Conservation (phyloP, 1,140 invertebrate genomes). For the Brachionus calyciflorus region DNA sequence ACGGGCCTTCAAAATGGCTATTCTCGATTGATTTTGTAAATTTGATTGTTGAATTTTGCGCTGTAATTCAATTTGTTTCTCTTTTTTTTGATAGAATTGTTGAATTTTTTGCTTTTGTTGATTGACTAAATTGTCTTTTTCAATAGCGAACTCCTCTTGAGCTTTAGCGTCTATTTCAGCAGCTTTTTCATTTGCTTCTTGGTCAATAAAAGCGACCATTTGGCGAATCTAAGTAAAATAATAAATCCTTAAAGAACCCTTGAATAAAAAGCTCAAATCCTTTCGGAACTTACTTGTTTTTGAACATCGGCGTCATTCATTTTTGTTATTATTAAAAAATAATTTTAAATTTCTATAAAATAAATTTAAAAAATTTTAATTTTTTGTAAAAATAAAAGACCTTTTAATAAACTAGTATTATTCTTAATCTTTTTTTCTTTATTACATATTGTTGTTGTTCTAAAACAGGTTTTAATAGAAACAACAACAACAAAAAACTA, state of each 20-base stretch:
- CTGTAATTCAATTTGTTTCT: slow-evolving; percentile 47
- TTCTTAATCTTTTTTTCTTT: too few relatives aligned
- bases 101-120: slow-evolving; percentile 41
- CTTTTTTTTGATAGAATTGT: slow-evolving; percentile 44
- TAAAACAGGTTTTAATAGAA: background rate
- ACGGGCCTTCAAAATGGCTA: slow-evolving; percentile 42
- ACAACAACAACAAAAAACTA: background rate
- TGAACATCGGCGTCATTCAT: slow-evolving; percentile 45
- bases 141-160: slow-evolving; percentile 40
- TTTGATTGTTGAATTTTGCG: slow-evolving; percentile 47
- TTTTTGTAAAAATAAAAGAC: too few relatives aligned
- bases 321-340: background rate
- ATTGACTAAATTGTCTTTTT: slow-evolving; percentile 41
- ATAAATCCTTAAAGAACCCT: background rate
- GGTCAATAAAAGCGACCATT: slow-evolving; percentile 47
- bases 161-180: slow-evolving; percentile 47
- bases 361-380: too few relatives aligned
- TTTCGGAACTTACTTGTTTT: slow-evolving; percentile 6
- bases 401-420: too few relatives aligned
- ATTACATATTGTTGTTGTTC: too few relatives aligned
- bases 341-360: background rate
- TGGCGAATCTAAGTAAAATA: slow-evolving; percentile 45
- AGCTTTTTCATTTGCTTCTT: slow-evolving; percentile 46
- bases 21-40: slow-evolving; percentile 42
- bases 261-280: background rate